Base-by-base conservation (phyloP, 1,140 invertebrate genomes). In the Nilaparvata lugens region DNA sequence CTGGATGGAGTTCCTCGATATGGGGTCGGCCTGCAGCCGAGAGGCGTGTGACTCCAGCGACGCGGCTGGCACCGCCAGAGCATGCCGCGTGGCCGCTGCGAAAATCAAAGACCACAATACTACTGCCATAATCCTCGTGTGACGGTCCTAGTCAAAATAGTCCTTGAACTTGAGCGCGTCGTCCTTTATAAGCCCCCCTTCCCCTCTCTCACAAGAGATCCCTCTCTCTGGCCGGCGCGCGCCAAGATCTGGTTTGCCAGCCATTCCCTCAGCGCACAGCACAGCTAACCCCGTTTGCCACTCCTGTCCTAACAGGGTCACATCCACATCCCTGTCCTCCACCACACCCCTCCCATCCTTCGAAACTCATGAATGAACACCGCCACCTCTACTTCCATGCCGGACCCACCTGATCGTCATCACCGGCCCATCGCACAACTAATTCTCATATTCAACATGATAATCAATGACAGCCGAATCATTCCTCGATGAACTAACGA, bases 1-100 rank as follows among this genome's bases (percentile, higher is more conserved):
- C 65, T 80, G 78, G 61, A 83, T 77, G 61, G 79, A 73, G 68
- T 83, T 83, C 84, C 72, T 86, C 83, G 64, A 58, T 6, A 48
- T 7, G 45, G 45, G 13, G 16, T 18, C 14, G 2, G 6, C 16
- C 45, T 4, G 4, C 1, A 16, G 45, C 43, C 48, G 3, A 23
- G 35, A 31, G 24, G 40, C 28, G 21, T 9, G 6, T 18, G 56
- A 19, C 6, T 60, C 59, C 52, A 60, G 18, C 21, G 59, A 53
- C 11, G 62, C 72, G 14, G 86, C 81, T 45, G 86, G 86, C 57
- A 85, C 75, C 23, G 84, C 81, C 64, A 75, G 66, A 64, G 76
- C 76, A 25, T 75, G 70, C 35, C 76, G 77, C 64, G 75, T 73
- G 66, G 80, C 67, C 43, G 79, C 40, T 70, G 54, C 61, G 14